Evolutionary conservation across 1,140 invertebrate genomes (phyloP).

Genomic region (Pogonus chalceus): DNA sequence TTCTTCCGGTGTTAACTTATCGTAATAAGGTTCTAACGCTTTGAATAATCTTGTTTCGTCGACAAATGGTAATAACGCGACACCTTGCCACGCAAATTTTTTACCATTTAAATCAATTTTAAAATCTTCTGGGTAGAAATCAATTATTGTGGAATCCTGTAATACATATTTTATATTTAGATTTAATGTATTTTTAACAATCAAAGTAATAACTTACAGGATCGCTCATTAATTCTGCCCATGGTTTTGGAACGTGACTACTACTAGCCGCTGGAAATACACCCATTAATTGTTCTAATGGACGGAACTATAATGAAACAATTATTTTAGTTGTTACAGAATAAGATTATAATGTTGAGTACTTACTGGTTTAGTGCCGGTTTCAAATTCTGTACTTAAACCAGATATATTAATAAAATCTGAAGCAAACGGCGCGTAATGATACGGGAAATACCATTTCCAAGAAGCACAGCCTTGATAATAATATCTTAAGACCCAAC

Average conservation of each 20-base stretch:
- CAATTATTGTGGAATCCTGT: slow-evolving; percentile 88
- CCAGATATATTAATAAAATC: slow-evolving; percentile 91
- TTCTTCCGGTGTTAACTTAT: slow-evolving; percentile 70
- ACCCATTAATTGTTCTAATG: slow-evolving; percentile 97
- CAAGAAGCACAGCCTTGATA: slow-evolving; percentile 99
- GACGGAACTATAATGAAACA: slow-evolving; percentile 66
- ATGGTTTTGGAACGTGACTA: slow-evolving; percentile 84
- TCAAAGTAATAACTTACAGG: slow-evolving; percentile 50
- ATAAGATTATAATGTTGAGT: slow-evolving; percentile 8
- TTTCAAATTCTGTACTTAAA: slow-evolving; percentile 79
- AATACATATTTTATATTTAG: slow-evolving; percentile 7
- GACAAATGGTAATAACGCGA: slow-evolving; percentile 95
- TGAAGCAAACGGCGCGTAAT: slow-evolving; percentile 99
- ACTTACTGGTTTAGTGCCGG: slow-evolving; percentile 74
- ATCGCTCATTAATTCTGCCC: slow-evolving; percentile 90
- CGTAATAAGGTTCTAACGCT: slow-evolving; percentile 73
- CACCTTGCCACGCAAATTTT: slow-evolving; percentile 99
- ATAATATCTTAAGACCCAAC: slow-evolving; percentile 97
- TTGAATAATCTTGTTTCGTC: slow-evolving; percentile 87
- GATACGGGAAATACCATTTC: slow-evolving; percentile 99
- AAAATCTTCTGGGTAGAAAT: slow-evolving; percentile 98
- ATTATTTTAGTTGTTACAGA: background rate
- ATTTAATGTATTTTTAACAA: slow-evolving; percentile 8
- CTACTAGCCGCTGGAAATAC: slow-evolving; percentile 97
- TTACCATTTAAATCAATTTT: slow-evolving; percentile 99